Conservation (phyloP, 2,797 vertebrate species). For the Takifugu ocellatus region DNA sequence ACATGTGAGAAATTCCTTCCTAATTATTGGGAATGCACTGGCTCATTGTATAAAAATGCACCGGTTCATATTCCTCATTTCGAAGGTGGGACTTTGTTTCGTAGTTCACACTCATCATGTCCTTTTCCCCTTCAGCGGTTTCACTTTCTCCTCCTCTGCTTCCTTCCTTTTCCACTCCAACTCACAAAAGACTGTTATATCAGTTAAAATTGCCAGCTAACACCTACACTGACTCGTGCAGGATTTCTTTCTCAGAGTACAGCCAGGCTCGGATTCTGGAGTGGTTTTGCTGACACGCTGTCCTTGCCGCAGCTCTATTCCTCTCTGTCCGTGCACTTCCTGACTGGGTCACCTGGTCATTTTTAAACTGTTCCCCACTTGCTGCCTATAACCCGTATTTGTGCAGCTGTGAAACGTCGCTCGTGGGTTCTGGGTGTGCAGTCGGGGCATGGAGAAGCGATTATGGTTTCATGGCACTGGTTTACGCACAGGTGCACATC, state of each 20-base stretch:
- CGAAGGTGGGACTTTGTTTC: slow-evolving; percentile 44
- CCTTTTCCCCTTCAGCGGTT: slow-evolving; percentile 5
- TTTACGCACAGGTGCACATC: too few relatives aligned
- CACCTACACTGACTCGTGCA: slow-evolving; percentile 14
- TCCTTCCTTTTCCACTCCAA: slow-evolving; percentile 12
- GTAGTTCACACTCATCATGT: slow-evolving; percentile 14
- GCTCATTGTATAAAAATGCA: slow-evolving; percentile 64
- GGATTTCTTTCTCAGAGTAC: slow-evolving; percentile 13
- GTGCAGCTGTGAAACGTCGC: too few relatives aligned
- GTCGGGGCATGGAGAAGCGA: too few relatives aligned
- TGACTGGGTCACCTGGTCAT: slow-evolving; percentile 5
- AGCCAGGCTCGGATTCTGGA: slow-evolving; percentile 32
- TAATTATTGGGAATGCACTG: slow-evolving; percentile 75
- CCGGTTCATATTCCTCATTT: slow-evolving; percentile 42
- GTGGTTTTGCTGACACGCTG: slow-evolving; percentile 42
- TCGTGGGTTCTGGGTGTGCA: too few relatives aligned
- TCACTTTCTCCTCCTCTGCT: neutral
- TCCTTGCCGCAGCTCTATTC: slow-evolving; percentile 26
- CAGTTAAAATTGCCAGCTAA: slow-evolving; percentile 20
- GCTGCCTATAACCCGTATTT: neutral
- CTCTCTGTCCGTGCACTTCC: neutral
- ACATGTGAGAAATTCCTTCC: slow-evolving; percentile 78
- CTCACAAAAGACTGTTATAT: slow-evolving; percentile 2
- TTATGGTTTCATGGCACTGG: too few relatives aligned
- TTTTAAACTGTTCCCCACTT: slow-evolving; percentile 9